Evolutionary conservation across 2,113 vertebrate species (phyloP).

Genomic region (Sprattus sprattus): DNA sequence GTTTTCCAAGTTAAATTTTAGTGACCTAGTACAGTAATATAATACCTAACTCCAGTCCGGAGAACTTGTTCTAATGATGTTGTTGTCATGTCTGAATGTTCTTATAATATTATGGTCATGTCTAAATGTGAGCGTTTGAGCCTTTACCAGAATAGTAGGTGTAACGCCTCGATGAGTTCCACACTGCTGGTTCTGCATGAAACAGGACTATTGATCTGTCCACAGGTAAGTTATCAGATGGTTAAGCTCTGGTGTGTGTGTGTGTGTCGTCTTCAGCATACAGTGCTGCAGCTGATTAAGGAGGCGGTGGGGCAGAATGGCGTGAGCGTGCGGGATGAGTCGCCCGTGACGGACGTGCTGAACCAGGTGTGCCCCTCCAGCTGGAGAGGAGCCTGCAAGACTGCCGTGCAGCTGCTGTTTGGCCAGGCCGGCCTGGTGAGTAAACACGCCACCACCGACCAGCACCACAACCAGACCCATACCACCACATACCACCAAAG

Average conservation of each 20-base stretch:
- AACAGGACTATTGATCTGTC: not conserved
- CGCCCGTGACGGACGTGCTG: constrained; percentile 91
- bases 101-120: not conserved
- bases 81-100: not conserved
- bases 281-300: constrained; percentile 93
- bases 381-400: constrained; percentile 97
- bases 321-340: constrained; percentile 82
- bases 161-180: not conserved
- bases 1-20: not conserved
- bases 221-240: not conserved
- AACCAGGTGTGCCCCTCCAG: constrained; percentile 97
- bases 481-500: not conserved
- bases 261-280: constrained; percentile 75
- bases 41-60: not conserved
- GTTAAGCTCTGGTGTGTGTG: not conserved
- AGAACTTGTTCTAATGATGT: not conserved
- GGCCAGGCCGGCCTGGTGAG: constrained; percentile 97
- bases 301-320: constrained; percentile 90
- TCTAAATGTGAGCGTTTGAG: not conserved
- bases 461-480: not conserved
- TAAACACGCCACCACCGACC: too few species aligned
- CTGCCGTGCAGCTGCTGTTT: constrained; percentile 94
- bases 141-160: not conserved
- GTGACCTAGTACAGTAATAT: not conserved
- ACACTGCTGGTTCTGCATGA: too few species aligned